Evolutionary conservation across 2,797 vertebrate genomes (phyloP), one percentile per base, ranked within the genome.

Genomic region (Oreochromis mossambicus): DNA sequence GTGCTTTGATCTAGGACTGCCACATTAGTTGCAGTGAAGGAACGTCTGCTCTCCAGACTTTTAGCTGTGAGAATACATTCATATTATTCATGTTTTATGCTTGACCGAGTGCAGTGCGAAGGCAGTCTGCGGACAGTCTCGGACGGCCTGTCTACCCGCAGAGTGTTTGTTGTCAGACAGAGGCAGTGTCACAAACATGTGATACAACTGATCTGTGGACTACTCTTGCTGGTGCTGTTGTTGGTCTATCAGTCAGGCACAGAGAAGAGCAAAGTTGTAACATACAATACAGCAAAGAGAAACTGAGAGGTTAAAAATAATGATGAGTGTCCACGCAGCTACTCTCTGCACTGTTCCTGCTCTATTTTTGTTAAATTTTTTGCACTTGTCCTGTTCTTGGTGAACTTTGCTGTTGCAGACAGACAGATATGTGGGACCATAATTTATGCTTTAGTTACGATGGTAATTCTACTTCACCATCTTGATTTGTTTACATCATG

Each of bases 1-100:
- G 21, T 50, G 77, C 88, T 92, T 92, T 90, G 85, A 91, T 89
- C 83, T 87, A 29, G 80, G 81, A 78, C 82, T 86, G 83, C 77
- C 34, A 54, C 63, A 43, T 70, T 43, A 43, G 21, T 43, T 43
- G 38, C 66, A 70, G 38, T 43, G 66, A 43, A 43, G 38, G 21
- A 70, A 70, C 1, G 8, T 70, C 66, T 70, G 21, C 66, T 43
- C 66, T 70, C 8, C 19, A 43, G 66, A 70, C 66, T 70, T 70
- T 10, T 70, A 70, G 66, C 38, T 70, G 21, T 70, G 38, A 70
- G 38, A 15, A 21, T 68, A 43, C 3, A 43, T 24, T 43, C 5
- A 68, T 10, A 68, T 68, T 43, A 26, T 68, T 43, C 3, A 43
- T 6, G 8, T 43, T 26, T 70, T 43, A 43, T 70, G 3, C 21